A percentile compares a stretch with the other conserved stretches of the same genome.
Evolutionary conservation across 2,797 vertebrate species (phyloP).

Genomic region (Phyllotis vaccarum): DNA sequence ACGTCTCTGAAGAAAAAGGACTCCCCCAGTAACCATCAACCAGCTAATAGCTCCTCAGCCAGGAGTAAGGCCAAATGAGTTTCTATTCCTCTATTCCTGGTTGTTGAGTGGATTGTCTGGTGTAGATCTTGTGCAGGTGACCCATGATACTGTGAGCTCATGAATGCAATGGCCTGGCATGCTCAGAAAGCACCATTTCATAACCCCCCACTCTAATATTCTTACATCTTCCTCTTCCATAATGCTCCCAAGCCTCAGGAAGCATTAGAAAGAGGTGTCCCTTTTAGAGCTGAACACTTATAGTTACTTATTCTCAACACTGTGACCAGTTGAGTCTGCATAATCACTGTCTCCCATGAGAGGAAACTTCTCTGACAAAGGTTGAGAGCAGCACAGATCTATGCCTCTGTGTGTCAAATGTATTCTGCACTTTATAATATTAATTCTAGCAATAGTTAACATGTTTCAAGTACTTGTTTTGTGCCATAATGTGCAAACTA

Average conservation of each 20-base stretch:
- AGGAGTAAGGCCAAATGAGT: too few species aligned
- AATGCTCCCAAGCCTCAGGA: neutral
- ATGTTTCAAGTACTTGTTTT: slow-evolving; percentile 1
- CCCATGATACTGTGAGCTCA: neutral
- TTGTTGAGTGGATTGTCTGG: neutral
- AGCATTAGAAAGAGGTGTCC: neutral
- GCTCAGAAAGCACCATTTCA: neutral
- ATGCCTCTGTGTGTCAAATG: neutral
- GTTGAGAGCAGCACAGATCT: neutral
- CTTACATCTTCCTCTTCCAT: neutral
- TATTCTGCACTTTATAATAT: neutral
- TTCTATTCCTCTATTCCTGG: neutral
- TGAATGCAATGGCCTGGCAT: neutral
- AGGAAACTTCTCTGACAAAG: neutral
- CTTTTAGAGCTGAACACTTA: neutral
- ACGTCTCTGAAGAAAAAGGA: neutral
- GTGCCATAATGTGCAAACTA: neutral
- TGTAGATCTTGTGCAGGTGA: neutral
- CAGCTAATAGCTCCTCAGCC: neutral
- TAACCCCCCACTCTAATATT: neutral
- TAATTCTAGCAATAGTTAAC: slow-evolving; percentile 23
- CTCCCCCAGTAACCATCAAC: neutral
- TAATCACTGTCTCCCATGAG: neutral
- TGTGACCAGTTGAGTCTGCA: neutral
- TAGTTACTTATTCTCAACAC: neutral